Percentiles rank a stretch among this genome's conserved stretches.
These are phyloP conservation scores for Goniozus legneri DNA, from an alignment of 1,140 invertebrate genomes.

Conservation along the genomic window DNA sequence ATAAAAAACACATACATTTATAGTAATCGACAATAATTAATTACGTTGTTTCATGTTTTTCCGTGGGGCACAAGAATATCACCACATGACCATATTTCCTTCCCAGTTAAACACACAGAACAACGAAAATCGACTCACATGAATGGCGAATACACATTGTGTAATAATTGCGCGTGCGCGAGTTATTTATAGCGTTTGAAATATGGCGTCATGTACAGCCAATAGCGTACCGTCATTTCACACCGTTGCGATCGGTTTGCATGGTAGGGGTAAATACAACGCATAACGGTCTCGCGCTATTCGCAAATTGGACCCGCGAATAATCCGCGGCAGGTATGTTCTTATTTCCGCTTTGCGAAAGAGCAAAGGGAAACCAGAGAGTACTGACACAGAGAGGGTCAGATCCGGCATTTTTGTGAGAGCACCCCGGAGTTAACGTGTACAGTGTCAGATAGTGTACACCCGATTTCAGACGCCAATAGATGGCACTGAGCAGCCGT, in stretches of 20 bases:
- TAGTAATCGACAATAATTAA: constrained; percentile 28
- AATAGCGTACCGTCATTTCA: constrained; percentile 27
- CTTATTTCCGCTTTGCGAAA: too few relatives aligned
- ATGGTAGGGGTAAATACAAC: constrained; percentile 7
- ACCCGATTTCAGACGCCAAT: too few relatives aligned
- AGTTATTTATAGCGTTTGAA: constrained; percentile 40
- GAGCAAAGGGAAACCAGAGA: too few relatives aligned
- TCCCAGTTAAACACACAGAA: constrained; percentile 41
- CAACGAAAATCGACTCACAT: constrained; percentile 48
- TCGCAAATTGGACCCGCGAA: too few relatives aligned
- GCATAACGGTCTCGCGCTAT: neutral
- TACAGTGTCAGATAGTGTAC: too few relatives aligned
- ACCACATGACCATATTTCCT: constrained; percentile 41
- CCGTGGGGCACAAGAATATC: constrained; percentile 31
- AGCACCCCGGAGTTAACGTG: too few relatives aligned
- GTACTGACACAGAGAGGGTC: too few relatives aligned
- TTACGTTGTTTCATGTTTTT: constrained; percentile 38
- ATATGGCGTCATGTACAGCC: constrained; percentile 36
- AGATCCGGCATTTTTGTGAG: too few relatives aligned
- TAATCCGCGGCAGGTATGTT: too few relatives aligned
- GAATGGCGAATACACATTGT: constrained; percentile 47
- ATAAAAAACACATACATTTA: constrained; percentile 10
- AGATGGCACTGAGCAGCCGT: too few relatives aligned
- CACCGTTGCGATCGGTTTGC: neutral
- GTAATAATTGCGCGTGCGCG: constrained; percentile 33